A percentile compares a stretch with the other conserved stretches of the same genome.
These are phyloP conservation scores for Aporrectodea caliginosa DNA, from an alignment of 1,140 invertebrate species.

Conservation along the genomic window DNA sequence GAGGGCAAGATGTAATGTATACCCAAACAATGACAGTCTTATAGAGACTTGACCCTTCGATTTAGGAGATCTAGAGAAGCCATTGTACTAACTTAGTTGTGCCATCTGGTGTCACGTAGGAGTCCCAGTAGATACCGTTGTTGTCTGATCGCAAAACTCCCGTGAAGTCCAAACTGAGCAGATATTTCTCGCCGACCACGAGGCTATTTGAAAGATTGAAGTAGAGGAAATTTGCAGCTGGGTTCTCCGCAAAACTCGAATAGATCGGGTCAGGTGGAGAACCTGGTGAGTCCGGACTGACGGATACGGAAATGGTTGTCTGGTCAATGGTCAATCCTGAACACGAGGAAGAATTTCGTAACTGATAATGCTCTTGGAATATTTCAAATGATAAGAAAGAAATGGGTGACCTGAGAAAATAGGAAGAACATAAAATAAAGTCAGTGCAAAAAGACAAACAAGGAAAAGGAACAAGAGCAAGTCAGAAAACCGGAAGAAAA, in stretches of 20 bases:
- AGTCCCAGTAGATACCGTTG: constrained; percentile 16
- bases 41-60: too few species aligned
- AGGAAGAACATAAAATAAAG: too few species aligned
- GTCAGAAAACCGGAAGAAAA: too few species aligned
- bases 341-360: too few species aligned
- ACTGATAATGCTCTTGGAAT: too few species aligned
- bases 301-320: neutral
- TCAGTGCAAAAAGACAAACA: too few species aligned
- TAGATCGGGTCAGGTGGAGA: neutral
- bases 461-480: too few species aligned
- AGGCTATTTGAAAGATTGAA: neutral
- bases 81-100: neutral
- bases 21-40: too few species aligned
- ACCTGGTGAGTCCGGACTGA: neutral
- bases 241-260: neutral
- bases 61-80: too few species aligned
- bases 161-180: neutral
- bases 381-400: too few species aligned
- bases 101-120: constrained; percentile 6
- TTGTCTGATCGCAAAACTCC: neutral
- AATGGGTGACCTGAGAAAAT: too few species aligned
- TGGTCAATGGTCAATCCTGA: neutral
- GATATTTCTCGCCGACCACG: neutral
- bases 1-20: too few species aligned
- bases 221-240: neutral